A percentile compares a stretch with the other conserved stretches of the same genome.
These are phyloP conservation scores for Drosophila stalkeri DNA, from an alignment of 2,888 invertebrate species.

Conservation along the genomic window DNA sequence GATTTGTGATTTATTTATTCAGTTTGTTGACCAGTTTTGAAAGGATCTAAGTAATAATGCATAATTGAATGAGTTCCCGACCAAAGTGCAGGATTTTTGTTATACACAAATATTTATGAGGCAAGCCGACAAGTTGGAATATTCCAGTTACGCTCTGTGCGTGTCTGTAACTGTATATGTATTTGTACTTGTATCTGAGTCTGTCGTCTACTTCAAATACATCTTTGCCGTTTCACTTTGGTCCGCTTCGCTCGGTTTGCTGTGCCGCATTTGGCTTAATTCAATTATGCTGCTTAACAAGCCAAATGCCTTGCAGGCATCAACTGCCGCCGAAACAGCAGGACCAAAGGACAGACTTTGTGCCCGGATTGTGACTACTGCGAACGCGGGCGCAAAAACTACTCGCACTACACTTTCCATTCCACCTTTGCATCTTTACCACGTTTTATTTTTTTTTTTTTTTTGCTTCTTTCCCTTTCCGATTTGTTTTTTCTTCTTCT, in stretches of 20 bases:
- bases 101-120: conserved; percentile 19
- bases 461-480: conserved; percentile 19
- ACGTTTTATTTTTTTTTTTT: conserved; percentile 22
- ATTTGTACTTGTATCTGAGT: background rate
- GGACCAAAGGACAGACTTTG: conserved; percentile 35
- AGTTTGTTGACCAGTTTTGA: conserved; percentile 40
- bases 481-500: conserved; percentile 18
- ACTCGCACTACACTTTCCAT: conserved; percentile 69
- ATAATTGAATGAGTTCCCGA: conserved; percentile 53
- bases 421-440: conserved; percentile 55
- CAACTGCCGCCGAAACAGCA: conserved; percentile 34
- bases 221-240: conserved; percentile 44
- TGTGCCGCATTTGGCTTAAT: conserved; percentile 65
- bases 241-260: conserved; percentile 19
- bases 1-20: conserved; percentile 36
- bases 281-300: conserved; percentile 70
- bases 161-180: background rate
- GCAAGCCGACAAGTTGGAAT: background rate
- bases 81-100: conserved; percentile 10
- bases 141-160: background rate
- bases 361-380: conserved; percentile 49
- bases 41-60: conserved; percentile 37
- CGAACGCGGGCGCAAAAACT: conserved; percentile 48
- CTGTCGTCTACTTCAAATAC: conserved; percentile 32
- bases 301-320: conserved; percentile 62